Conservation (phyloP, 2,113 vertebrate species). For the Xyrauchen texanus region DNA sequence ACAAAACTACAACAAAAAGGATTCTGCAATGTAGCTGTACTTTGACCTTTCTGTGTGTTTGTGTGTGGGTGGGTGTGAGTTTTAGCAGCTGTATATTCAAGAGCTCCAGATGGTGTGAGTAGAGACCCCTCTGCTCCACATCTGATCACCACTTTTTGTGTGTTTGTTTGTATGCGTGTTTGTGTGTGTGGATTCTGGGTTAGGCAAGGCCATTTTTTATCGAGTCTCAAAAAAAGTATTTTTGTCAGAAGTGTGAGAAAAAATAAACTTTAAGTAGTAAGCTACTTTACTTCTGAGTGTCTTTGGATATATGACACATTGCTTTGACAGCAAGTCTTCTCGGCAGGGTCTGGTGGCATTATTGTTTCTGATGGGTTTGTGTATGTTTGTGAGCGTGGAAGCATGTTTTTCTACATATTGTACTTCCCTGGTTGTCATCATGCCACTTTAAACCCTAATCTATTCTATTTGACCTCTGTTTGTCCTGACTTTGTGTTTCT, state of each 20-base stretch:
- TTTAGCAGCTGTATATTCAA: conserved; percentile 15
- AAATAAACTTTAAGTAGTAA: conserved; percentile 18
- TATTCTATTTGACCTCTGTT: conserved; percentile 5
- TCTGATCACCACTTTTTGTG: conserved; percentile 44
- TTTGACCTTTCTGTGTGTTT: not conserved
- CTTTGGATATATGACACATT: not conserved
- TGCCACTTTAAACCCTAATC: not conserved
- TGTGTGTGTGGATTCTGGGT: conserved; percentile 1
- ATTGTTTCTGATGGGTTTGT: not conserved
- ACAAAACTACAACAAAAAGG: not conserved
- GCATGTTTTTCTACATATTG: conserved; percentile 9
- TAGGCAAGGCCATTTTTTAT: conserved; percentile 8
- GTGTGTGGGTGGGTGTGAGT: not conserved
- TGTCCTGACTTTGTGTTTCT: conserved; percentile 58
- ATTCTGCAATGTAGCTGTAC: not conserved
- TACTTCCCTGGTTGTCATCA: conserved; percentile 29
- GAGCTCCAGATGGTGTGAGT: conserved; percentile 32
- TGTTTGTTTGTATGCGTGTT: not conserved
- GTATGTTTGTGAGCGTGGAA: not conserved
- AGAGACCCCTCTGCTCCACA: conserved; percentile 51
- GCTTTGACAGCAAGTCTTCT: conserved; percentile 32
- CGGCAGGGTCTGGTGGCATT: conserved; percentile 34
- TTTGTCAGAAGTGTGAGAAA: conserved; percentile 35
- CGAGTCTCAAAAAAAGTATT: not conserved
- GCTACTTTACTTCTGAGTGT: conserved; percentile 24